Conservation (phyloP, 2,888 invertebrate species). For the Quadriops clusia region DNA sequence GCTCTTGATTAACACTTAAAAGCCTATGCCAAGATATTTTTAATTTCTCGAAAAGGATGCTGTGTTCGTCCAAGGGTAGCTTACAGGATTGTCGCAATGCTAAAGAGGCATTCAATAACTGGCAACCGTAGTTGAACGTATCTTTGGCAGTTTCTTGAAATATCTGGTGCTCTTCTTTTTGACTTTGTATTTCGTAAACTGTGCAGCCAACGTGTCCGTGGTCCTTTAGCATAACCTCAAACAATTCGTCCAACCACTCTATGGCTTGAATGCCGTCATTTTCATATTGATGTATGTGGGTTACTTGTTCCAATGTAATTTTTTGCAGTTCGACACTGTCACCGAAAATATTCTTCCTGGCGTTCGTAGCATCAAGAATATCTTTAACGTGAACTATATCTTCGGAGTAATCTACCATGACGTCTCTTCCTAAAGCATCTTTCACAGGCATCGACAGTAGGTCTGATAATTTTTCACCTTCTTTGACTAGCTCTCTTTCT, state of each 20-base stretch:
- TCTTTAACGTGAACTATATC: slow-evolving; percentile 62
- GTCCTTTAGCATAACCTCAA: slow-evolving; percentile 54
- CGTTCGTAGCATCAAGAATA: slow-evolving; percentile 55
- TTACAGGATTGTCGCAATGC: slow-evolving; percentile 62
- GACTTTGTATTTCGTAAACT: slow-evolving; percentile 57
- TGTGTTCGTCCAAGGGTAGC: slow-evolving; percentile 46
- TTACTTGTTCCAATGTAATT: slow-evolving; percentile 64
- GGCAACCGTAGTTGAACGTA: slow-evolving; percentile 70
- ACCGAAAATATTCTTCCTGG: slow-evolving; percentile 57
- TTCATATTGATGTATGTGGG: slow-evolving; percentile 65
- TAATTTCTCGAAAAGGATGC: slow-evolving; percentile 43
- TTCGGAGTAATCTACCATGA: slow-evolving; percentile 56
- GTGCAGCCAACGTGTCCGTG: slow-evolving; percentile 64
- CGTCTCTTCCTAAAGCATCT: slow-evolving; percentile 60
- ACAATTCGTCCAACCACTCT: slow-evolving; percentile 65
- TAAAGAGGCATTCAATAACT: slow-evolving; percentile 61
- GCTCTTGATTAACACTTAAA: slow-evolving; percentile 58
- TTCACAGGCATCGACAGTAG: slow-evolving; percentile 68
- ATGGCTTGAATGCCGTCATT: slow-evolving; percentile 64
- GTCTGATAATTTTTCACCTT: slow-evolving; percentile 67
- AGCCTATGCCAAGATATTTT: slow-evolving; percentile 58
- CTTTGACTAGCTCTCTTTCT: slow-evolving; percentile 55
- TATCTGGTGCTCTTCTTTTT: slow-evolving; percentile 62
- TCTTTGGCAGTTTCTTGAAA: slow-evolving; percentile 74
- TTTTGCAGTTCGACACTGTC: slow-evolving; percentile 67